Base-by-base conservation (phyloP, 2,888 invertebrate genomes). In the Petrolisthes cinctipes region DNA sequence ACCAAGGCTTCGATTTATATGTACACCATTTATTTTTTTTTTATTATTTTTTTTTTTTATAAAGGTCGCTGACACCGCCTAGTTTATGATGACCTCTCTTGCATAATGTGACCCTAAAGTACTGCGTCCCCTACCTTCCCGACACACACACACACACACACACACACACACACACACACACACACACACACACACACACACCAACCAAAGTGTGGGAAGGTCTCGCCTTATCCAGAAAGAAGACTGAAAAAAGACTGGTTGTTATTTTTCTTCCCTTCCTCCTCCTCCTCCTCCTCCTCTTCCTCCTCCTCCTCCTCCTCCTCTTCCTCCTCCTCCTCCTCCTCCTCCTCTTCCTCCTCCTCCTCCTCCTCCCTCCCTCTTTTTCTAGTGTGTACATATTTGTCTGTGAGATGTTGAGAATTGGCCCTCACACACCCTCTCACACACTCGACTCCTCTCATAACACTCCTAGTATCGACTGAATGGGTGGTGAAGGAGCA, bases 161-260 rank as follows among this genome's bases (percentile, higher is more conserved):
- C 82, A 20, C 82, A 68, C 82, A 51, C 51, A 68, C 82, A 66
- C 82, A 68, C 54, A 82, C 71, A 68, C 82, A 66, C 80, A 20
- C 80, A 75, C 75, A 75, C 75, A 75, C 78, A 79, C 79, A 53
- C 53, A 56, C 56, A 56, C 20, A 37, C n/a, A 56, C 61, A 5
- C 17, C 68, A 37, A 51, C 7, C 51, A 17, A 7, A n/a, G n/a
- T n/a, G n/a, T n/a, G n/a, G n/a, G n/a, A n/a, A n/a, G n/a, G n/a
- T n/a, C n/a, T n/a, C n/a, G n/a, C n/a, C n/a, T 20, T 7, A 54
- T 54, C 53, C 78, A 4, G 37, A 37, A 37, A 37, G 37, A 37
- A 37, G 37, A 37, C 37, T 37, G 37, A 0, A 2, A 37, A 37
- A 37, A 37, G 37, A 37, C 37, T 0, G 37, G 37, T 37, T 37